Evolutionary conservation across 2,113 vertebrate genomes (phyloP), one percentile per base, ranked within the genome.

Genomic region (Oryzias curvinotus): DNA sequence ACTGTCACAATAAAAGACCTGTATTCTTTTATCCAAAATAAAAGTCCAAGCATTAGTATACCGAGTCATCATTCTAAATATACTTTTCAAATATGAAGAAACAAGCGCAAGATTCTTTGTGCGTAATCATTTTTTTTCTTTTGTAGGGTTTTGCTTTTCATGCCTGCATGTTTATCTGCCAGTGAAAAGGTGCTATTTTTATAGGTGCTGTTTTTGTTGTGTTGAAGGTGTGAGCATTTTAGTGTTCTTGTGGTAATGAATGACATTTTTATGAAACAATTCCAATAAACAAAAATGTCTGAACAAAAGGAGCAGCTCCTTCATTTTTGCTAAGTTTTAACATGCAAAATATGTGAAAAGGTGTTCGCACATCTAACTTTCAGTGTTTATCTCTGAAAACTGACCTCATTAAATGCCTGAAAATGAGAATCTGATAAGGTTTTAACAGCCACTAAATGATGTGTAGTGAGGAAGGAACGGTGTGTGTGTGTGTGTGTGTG

Each of bases 101-200:
- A 82, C 51, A 53, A 75, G 72, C 65, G 68, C 73, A 78, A 66
- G 71, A 67, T 68, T 69, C 65, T 73, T 81, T 87, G 85, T 84
- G 84, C 53, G 84, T 80, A 84, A 49, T 79, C 70, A 58, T 73
- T 79, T 67, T 56, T 41, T 25, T 55, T 67, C 52, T 79, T 68
- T 56, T 59, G 58, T 70, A 69, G 71, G 81, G 71, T 72, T 57
- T 66, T 59, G 68, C 19, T 75, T 46, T 44, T 68, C 45, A 68
- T 23, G 30, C 59, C 75, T 80, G 75, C 87, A 85, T 89, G 78
- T 86, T 83, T 79, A 79, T 69, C 69, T 75, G 66, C 44, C 75
- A 84, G 55, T 83, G 58, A 83, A 86, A 85, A 73, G 80, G 87
- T 88, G 84, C 84, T 86, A 86, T 82, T 85, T 84, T 79, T 53